These are phyloP conservation scores for Epinotia bilunana DNA, from an alignment of 2,888 invertebrate genomes.

Conservation along the genomic window DNA sequence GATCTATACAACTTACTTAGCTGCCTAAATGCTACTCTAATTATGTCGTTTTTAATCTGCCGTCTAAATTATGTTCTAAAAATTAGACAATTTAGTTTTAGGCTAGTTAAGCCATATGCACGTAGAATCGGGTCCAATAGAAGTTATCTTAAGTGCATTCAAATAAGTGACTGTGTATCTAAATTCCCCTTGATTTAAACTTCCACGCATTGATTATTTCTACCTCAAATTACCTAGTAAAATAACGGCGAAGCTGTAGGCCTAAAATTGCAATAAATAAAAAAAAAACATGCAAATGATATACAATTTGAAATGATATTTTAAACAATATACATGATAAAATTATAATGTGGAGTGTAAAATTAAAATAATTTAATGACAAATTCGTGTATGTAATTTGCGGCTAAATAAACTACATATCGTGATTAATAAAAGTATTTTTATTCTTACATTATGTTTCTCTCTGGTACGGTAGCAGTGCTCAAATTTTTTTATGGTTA, in stretches of 20 bases:
- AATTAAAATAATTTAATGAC: background rate
- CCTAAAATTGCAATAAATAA: conserved; percentile 56
- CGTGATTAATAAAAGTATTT: background rate
- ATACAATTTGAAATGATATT: conserved; percentile 27
- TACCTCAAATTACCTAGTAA: conserved; percentile 27
- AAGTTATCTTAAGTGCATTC: too few relatives aligned
- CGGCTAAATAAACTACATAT: conserved; percentile 27
- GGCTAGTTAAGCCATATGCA: too few relatives aligned
- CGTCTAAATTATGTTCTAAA: too few relatives aligned
- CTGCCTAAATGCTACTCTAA: too few relatives aligned
- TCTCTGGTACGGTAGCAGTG: conserved; percentile 32
- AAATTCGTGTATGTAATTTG: background rate
- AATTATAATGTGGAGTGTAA: conserved; percentile 26
- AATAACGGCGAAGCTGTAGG: conserved; percentile 60
- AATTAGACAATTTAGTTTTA: too few relatives aligned
- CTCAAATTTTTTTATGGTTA: conserved; percentile 26
- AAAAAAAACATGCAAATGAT: conserved; percentile 60
- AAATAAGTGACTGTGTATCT: background rate
- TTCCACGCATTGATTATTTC: background rate
- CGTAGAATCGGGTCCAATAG: too few relatives aligned
- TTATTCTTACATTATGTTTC: conserved; percentile 27
- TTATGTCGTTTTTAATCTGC: too few relatives aligned
- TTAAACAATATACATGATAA: background rate
- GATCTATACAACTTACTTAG: too few relatives aligned
- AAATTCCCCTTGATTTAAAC: background rate